Base-by-base conservation (phyloP, 2,888 invertebrate genomes). In the Nezara viridula region DNA sequence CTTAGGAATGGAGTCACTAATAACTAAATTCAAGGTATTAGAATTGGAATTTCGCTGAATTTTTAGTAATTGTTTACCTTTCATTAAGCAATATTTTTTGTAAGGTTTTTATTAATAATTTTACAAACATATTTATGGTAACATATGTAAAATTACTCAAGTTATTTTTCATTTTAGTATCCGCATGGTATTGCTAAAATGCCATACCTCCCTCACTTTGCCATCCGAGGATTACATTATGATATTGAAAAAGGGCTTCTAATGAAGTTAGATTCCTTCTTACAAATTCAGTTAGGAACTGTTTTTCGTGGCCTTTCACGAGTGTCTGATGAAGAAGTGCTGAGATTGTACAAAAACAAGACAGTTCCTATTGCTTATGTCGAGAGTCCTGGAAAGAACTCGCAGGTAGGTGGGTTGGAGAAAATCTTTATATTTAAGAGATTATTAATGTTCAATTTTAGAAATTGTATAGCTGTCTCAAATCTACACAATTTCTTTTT, bases 211-310 rank as follows among this genome's bases (percentile, higher is more conserved):
- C 97, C 98, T n/a, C 95, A 96, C 91, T 99, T 98, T 94, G 98
- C 98, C 27, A 97, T 99, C 1, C 95, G 99, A 90, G 99, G 99
- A 55, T 94, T 99, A n/a, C 99, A 99, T 93, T 99, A 98, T 94
- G 99, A 99, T 92, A 97, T 98, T 92, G 96, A 98, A 93, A 98
- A 98, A 93, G 98, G 99, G 6, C 94, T 98, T 24, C 94, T 99
- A 44, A 94, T 99, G 91, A 99, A 99, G 93, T 94, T 99, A 91
- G 99, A 99, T 93, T 98, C 98, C 3, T 99, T 98, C 93, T 95
- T 98, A 91, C 98, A 99, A 95, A 98, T 99, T 91, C 99, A 99
- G 93, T 95, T 98, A 92, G 99, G 98, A 86, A 96, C 98, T 0
- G 98, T 98, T 0, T 98, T 98, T 93, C 94, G 97, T 91, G 98